Percentiles rank a stretch among this genome's conserved stretches.
These are phyloP conservation scores for Heloderma charlesbogerti DNA, from an alignment of 2,113 vertebrate species.

Conservation along the genomic window DNA sequence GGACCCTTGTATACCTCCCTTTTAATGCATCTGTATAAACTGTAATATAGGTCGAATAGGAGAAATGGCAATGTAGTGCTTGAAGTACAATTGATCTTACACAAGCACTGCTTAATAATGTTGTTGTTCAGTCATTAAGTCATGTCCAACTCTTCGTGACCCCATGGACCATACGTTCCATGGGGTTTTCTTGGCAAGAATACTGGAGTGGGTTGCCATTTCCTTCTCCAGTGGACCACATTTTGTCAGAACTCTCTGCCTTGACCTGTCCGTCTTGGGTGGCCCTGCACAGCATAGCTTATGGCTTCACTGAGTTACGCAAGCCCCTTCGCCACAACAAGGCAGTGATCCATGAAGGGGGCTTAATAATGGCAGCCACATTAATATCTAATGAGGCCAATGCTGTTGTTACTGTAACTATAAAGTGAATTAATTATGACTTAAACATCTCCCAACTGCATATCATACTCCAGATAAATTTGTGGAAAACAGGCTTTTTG, in stretches of 20 bases:
- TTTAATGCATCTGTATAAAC: not conserved
- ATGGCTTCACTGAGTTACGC: too few species aligned
- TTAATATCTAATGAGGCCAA: slow-evolving; percentile 4
- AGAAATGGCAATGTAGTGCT: not conserved
- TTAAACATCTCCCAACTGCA: not conserved
- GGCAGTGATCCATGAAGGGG: too few species aligned
- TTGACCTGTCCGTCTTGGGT: too few species aligned
- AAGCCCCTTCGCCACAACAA: too few species aligned
- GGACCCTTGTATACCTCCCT: not conserved
- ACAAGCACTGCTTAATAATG: not conserved
- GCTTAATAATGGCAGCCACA: not conserved
- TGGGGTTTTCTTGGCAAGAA: too few species aligned
- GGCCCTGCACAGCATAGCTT: too few species aligned
- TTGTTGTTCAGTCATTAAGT: too few species aligned
- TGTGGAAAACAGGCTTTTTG: not conserved
- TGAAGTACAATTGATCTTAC: not conserved
- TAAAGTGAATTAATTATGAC: slow-evolving; percentile 17
- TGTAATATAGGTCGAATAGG: not conserved
- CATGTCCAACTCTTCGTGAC: too few species aligned
- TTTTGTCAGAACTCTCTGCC: too few species aligned
- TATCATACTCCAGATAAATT: not conserved
- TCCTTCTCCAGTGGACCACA: too few species aligned
- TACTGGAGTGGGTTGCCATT: too few species aligned
- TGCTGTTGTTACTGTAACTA: not conserved
- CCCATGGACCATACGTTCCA: too few species aligned